These are phyloP conservation scores for Biston betularia DNA, from an alignment of 2,888 invertebrate species.

Conservation along the genomic window DNA sequence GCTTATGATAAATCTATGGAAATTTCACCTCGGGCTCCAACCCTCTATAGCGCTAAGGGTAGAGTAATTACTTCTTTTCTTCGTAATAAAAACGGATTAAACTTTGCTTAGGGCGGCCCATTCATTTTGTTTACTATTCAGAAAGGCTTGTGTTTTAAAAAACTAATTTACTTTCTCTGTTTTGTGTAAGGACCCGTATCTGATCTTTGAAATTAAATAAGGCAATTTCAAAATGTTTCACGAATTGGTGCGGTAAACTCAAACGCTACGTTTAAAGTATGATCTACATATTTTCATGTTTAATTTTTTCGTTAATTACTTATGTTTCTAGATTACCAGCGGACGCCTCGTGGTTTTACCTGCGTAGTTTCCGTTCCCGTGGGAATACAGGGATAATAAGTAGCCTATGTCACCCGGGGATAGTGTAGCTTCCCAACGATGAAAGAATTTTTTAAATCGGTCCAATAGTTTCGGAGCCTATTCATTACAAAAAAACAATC, in stretches of 20 bases:
- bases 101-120: constrained; percentile 85
- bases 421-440: too few species aligned
- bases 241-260: constrained; percentile 1
- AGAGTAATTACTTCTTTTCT: constrained; percentile 86
- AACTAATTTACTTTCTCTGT: constrained; percentile 78
- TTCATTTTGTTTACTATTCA: constrained; percentile 85
- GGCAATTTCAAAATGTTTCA: constrained; percentile 52
- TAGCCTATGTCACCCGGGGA: too few species aligned
- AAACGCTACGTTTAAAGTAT: neutral
- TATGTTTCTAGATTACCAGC: too few species aligned
- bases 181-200: constrained; percentile 65
- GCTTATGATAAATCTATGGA: constrained; percentile 86
- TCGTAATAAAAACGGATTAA: constrained; percentile 86
- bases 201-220: constrained; percentile 72
- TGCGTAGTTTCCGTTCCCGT: too few species aligned
- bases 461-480: too few species aligned
- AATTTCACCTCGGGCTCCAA: constrained; percentile 83
- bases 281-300: neutral
- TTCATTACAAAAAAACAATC: too few species aligned
- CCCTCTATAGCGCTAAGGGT: constrained; percentile 83
- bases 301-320: too few species aligned
- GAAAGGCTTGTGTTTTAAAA: constrained; percentile 77
- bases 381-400: too few species aligned
- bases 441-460: too few species aligned
- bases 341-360: too few species aligned